Evolutionary conservation across 2,888 invertebrate genomes (phyloP), one percentile per base, ranked within the genome.

Genomic region (Calameuta filiformis): DNA sequence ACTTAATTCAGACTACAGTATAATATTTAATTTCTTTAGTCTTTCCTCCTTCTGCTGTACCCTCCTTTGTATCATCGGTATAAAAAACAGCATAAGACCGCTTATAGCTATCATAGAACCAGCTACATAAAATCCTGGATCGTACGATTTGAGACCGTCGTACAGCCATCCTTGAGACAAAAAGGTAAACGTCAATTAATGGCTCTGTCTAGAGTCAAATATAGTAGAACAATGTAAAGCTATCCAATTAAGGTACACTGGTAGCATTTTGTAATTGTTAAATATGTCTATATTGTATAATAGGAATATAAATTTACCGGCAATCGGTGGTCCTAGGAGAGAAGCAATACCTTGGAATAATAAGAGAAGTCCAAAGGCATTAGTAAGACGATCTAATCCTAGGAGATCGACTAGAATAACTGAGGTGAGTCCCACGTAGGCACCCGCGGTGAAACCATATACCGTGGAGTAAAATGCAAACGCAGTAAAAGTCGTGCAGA

Each of bases 381-480:
- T 98, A n/a, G 98, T 98, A 77, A 99, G 93, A 89, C 95, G 96
- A 83, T 98, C 98, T 83, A 98, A 92, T n/a, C 98, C 98, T 76
- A 99, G 93, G 71, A 99, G 94, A 92, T 99, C 98, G 35, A 98
- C 98, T 79, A 98, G 94, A 83, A 98, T 97, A 77, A 98, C 98
- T 34, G 98, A 98, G 4, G 98, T 98, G 76, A 99, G 93, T n/a
- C 98, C 98, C 75, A 98, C 98, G 91, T 98, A 99, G 79, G 98
- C 98, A 83, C 98, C 98, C 87, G 97, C 97, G 31, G 97, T 96
- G 88, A 97, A 96, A 76, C 98, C 98, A 90, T 96, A 98, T 12
- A 95, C 93, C 68, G 94, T 93, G 35, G 96, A 95, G 92, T 97
- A 99, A 77, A 96, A 86, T 33, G 95, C 94, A 86, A 98, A 93